These are phyloP conservation scores for Nibea albiflora DNA, from an alignment of 2,113 vertebrate genomes.

Conservation along the genomic window DNA sequence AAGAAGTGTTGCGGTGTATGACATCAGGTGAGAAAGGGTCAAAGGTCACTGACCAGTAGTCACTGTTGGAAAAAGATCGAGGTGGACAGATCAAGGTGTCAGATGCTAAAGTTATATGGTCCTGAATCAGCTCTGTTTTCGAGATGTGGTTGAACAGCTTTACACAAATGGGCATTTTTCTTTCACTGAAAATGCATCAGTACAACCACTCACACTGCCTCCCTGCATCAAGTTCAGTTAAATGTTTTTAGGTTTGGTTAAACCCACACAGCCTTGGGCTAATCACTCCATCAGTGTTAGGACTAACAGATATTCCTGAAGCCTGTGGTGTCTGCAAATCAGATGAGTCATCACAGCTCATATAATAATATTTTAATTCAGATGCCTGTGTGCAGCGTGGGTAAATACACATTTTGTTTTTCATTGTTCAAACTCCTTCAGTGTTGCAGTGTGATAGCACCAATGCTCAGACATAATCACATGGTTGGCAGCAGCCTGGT, in stretches of 20 bases:
- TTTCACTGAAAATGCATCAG: background rate
- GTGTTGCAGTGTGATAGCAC: background rate
- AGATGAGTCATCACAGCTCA: background rate
- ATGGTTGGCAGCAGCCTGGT: background rate
- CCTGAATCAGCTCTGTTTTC: too few species aligned
- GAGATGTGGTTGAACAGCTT: too few species aligned
- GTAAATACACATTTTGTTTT: background rate
- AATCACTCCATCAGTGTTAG: background rate
- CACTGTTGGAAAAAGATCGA: too few species aligned
- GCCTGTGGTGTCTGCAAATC: background rate
- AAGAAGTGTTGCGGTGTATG: too few species aligned
- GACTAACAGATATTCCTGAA: background rate
- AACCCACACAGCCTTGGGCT: background rate
- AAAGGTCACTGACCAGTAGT: too few species aligned
- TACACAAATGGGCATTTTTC: too few species aligned
- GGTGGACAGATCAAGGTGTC: too few species aligned
- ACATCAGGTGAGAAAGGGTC: too few species aligned
- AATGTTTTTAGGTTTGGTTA: background rate
- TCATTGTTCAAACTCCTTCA: background rate
- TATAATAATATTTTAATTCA: background rate
- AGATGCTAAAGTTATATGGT: too few species aligned
- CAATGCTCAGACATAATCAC: slow-evolving; percentile 3
- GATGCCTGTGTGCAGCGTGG: background rate
- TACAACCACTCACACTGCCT: background rate
- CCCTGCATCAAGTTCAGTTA: background rate